phyloP scores from a whole-genome alignment of 2,113 vertebrate species.

The Pelusios castaneus region DNA sequence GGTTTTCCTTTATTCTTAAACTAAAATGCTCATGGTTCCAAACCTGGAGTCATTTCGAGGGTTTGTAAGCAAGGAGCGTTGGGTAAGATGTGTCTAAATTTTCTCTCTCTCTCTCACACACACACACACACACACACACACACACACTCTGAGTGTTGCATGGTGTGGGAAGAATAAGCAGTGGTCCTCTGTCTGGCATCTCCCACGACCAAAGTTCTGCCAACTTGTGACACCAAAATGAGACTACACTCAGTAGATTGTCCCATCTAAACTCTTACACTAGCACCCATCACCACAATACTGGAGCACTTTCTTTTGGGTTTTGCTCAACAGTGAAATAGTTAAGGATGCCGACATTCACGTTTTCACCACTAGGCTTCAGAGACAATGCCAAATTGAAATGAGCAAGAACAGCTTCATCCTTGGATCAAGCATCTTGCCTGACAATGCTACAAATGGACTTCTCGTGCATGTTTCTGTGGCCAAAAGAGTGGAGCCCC shows the following conservation, averaged over 20 bases:
- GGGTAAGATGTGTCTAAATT: not conserved
- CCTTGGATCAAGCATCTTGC: not conserved
- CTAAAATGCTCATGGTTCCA: not conserved
- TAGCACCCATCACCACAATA: not conserved
- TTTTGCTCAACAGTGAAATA: not conserved
- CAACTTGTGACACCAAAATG: not conserved
- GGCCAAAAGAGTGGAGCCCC: not conserved
- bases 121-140: too few relatives aligned
- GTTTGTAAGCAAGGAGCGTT: constrained; percentile 22
- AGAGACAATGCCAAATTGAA: rapidly evolving
- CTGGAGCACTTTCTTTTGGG: not conserved
- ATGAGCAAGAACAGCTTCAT: not conserved
- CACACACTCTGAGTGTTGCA: not conserved
- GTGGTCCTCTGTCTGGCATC: not conserved
- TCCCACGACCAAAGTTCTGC: not conserved
- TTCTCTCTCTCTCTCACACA: too few relatives aligned
- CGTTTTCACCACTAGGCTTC: not conserved
- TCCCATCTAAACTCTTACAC: rapidly evolving
- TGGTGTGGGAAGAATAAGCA: not conserved
- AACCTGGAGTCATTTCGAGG: not conserved
- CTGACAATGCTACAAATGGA: not conserved
- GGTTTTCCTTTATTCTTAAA: not conserved
- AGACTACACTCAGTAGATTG: not conserved
- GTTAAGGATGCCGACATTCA: rapidly evolving
- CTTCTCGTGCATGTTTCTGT: not conserved